These are phyloP conservation scores for Gisinianus flammeolus DNA, from an alignment of 2,888 invertebrate genomes.

Conservation along the genomic window DNA sequence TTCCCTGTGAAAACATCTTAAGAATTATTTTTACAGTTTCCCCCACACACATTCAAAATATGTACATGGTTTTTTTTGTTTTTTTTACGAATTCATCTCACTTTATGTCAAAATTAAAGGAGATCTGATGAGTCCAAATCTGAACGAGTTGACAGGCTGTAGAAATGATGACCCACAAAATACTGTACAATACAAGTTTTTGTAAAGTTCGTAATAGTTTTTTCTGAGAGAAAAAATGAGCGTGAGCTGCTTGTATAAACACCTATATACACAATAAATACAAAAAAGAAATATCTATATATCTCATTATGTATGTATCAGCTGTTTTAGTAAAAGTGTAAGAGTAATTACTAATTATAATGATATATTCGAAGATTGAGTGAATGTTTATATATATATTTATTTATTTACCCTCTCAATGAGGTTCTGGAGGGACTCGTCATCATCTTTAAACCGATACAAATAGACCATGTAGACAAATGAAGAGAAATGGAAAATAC, in stretches of 20 bases:
- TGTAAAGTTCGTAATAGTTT: constrained; percentile 74
- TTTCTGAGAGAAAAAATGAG: constrained; percentile 71
- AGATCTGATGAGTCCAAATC: constrained; percentile 44
- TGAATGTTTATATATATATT: too few species aligned
- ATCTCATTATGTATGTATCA: too few species aligned
- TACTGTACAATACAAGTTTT: constrained; percentile 73
- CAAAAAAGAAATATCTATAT: too few species aligned
- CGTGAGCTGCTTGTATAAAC: constrained; percentile 75
- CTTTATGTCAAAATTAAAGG: constrained; percentile 45
- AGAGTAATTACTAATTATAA: too few species aligned
- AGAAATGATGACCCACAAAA: constrained; percentile 74
- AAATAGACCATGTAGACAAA: constrained; percentile 76
- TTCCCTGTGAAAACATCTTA: constrained; percentile 15
- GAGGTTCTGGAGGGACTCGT: constrained; percentile 80
- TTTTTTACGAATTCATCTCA: too few species aligned
- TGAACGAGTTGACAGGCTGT: constrained; percentile 68
- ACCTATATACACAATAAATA: constrained; percentile 67
- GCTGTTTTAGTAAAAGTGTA: too few species aligned
- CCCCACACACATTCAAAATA: background rate
- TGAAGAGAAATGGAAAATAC: constrained; percentile 73
- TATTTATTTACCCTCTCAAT: constrained; percentile 72
- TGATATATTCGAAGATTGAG: too few species aligned
- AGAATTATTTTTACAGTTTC: too few species aligned
- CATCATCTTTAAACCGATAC: constrained; percentile 73
- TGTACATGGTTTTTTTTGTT: too few species aligned